These are phyloP conservation scores for Amphipoea oculea DNA, from an alignment of 2,888 invertebrate species.

Conservation along the genomic window DNA sequence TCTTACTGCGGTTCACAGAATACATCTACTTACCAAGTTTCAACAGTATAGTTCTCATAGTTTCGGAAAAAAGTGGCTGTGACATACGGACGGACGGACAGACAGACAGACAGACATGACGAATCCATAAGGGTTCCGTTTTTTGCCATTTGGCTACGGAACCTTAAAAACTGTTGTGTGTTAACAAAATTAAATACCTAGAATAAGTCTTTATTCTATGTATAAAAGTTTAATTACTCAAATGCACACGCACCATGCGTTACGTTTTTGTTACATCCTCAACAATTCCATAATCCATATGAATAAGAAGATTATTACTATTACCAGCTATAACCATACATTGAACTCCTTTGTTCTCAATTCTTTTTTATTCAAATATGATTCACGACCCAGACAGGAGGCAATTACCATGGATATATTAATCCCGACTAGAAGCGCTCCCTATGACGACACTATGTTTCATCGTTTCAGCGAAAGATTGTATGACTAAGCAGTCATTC, in stretches of 20 bases:
- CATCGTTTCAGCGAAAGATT: slow-evolving; percentile 83
- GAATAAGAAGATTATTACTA: slow-evolving; percentile 39
- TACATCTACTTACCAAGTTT: too few relatives aligned
- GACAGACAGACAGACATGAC: too few relatives aligned
- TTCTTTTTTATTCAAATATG: slow-evolving; percentile 52
- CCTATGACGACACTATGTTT: slow-evolving; percentile 77
- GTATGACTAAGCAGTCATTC: slow-evolving; percentile 79
- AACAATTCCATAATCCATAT: slow-evolving; percentile 30
- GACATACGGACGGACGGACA: too few relatives aligned
- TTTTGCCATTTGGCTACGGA: too few relatives aligned
- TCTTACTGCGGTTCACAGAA: too few relatives aligned
- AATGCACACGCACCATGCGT: background rate
- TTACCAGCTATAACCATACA: slow-evolving; percentile 41
- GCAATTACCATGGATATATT: slow-evolving; percentile 67
- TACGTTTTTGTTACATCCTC: background rate
- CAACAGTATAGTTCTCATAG: too few relatives aligned
- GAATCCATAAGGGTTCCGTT: too few relatives aligned
- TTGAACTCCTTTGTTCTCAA: slow-evolving; percentile 59
- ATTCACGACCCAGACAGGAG: slow-evolving; percentile 61
- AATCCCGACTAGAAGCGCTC: slow-evolving; percentile 65
- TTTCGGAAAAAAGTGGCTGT: too few relatives aligned
- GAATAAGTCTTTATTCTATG: background rate
- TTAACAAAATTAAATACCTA: too few relatives aligned
- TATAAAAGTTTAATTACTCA: background rate
- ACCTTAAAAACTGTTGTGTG: background rate